Conservation (phyloP, 2,113 vertebrate genomes). For the Gadus chalcogrammus region DNA sequence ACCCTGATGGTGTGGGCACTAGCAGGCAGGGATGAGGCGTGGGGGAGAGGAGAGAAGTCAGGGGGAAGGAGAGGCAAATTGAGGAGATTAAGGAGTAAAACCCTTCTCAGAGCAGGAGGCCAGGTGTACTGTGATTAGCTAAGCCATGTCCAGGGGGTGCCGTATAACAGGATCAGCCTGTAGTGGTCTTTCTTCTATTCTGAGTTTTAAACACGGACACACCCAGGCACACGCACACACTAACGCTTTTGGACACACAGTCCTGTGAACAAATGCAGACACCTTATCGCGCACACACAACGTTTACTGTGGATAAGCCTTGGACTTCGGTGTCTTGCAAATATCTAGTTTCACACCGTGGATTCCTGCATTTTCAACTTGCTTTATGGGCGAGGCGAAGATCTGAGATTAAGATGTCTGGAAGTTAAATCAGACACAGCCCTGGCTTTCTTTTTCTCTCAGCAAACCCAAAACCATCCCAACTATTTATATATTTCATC, state of each 20-base stretch:
- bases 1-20: constrained; percentile 30
- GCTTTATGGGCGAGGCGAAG: neutral
- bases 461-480: too few relatives aligned
- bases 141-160: constrained; percentile 25
- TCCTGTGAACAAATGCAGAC: neutral
- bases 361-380: constrained; percentile 12
- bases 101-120: constrained; percentile 27
- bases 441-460: too few relatives aligned
- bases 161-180: constrained; percentile 21
- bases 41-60: constrained; percentile 6
- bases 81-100: neutral
- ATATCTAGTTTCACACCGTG: constrained; percentile 16
- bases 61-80: neutral
- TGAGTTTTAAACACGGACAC: neutral
- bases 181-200: constrained; percentile 13
- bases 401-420: too few relatives aligned
- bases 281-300: neutral
- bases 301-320: constrained; percentile 21
- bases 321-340: constrained; percentile 14
- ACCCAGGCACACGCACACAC: constrained; percentile 1
- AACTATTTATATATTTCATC: too few relatives aligned
- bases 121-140: constrained; percentile 45
- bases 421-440: too few relatives aligned
- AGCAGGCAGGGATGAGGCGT: constrained; percentile 19
- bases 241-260: neutral